These are phyloP conservation scores for Balaenoptera acutorostrata DNA, from an alignment of 2,113 vertebrate species.

Conservation along the genomic window DNA sequence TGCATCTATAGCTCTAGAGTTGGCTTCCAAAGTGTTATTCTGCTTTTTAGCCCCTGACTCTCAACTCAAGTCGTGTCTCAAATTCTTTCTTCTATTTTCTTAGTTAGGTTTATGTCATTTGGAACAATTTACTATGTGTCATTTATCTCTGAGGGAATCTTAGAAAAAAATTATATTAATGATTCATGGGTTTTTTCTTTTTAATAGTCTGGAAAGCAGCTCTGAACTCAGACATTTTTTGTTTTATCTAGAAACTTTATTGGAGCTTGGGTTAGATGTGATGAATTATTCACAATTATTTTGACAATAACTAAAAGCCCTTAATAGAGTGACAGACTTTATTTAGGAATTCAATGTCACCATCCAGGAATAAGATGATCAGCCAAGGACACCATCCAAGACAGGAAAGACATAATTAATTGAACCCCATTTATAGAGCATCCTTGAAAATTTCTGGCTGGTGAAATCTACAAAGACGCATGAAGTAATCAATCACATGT, in stretches of 20 bases:
- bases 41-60: background rate
- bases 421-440: background rate
- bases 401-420: background rate
- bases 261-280: background rate
- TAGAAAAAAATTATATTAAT: background rate
- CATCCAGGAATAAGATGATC: background rate
- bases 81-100: background rate
- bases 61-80: background rate
- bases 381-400: background rate
- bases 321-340: background rate
- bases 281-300: background rate
- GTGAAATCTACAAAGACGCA: background rate
- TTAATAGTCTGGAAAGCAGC: background rate
- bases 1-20: background rate
- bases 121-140: background rate
- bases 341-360: background rate
- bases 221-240: background rate
- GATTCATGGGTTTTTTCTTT: background rate
- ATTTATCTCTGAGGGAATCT: background rate
- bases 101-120: background rate
- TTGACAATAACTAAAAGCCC: background rate
- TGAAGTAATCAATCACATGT: background rate
- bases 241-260: background rate
- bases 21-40: background rate
- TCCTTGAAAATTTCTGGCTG: background rate